Evolutionary conservation across 1,140 invertebrate species (phyloP).

Genomic region (Triops longicaudatus): DNA sequence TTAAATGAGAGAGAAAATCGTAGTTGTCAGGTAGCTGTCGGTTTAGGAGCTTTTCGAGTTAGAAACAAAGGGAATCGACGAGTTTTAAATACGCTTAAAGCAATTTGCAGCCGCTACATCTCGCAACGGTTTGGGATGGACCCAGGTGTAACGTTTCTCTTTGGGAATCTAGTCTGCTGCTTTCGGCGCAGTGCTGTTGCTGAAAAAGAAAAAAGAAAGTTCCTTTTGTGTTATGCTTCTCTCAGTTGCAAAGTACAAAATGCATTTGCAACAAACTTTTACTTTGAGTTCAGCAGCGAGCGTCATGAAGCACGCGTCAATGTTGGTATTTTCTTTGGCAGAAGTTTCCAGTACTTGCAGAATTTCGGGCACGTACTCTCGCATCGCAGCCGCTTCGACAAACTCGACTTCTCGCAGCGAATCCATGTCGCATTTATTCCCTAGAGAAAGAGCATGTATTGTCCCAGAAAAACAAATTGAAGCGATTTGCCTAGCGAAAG

Average conservation of each 20-base stretch:
- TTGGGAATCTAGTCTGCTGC: not conserved
- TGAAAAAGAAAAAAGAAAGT: conserved; percentile 24
- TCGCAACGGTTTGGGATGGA: not conserved
- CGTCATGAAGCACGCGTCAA: conserved; percentile 81
- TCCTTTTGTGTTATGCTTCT: too few relatives aligned
- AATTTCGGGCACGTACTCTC: conserved; percentile 73
- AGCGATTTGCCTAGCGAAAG: not conserved
- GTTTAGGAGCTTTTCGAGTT: too few relatives aligned
- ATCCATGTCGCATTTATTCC: conserved; percentile 81
- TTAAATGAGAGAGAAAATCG: too few relatives aligned
- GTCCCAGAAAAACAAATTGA: conserved; percentile 9
- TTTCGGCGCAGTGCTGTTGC: not conserved
- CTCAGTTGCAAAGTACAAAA: conserved; percentile 26
- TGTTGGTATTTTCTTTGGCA: conserved; percentile 86
- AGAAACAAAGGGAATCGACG: too few relatives aligned
- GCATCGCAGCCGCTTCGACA: conserved; percentile 71
- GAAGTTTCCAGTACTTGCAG: conserved; percentile 80
- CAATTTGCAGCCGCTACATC: not conserved
- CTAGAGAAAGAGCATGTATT: conserved; percentile 37
- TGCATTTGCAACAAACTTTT: conserved; percentile 28
- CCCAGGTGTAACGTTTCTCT: not conserved
- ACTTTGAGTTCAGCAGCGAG: conserved; percentile 81
- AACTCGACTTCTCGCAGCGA: conserved; percentile 69
- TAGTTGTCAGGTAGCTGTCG: too few relatives aligned
- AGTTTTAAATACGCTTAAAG: not conserved